Percentiles rank a stretch among this genome's conserved stretches.
These are phyloP conservation scores for Neodiprion lecontei DNA, from an alignment of 1,140 invertebrate genomes.

Conservation along the genomic window DNA sequence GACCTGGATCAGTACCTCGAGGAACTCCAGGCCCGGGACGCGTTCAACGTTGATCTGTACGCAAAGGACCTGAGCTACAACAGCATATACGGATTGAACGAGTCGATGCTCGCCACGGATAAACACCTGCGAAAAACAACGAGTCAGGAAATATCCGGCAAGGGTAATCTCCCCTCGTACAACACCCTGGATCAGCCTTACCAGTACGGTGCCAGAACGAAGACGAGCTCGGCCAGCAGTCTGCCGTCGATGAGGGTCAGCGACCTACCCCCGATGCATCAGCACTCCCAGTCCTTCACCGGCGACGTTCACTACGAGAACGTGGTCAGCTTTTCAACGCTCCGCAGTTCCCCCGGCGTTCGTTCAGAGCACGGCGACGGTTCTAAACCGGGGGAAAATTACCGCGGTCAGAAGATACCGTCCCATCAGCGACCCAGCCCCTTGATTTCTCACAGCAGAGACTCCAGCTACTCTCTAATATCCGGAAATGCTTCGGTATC, in stretches of 20 bases:
- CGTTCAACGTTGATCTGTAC: conserved; percentile 54
- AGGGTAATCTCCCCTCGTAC: conserved; percentile 23
- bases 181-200: conserved; percentile 41
- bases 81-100: conserved; percentile 52
- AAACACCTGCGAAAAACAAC: conserved; percentile 45
- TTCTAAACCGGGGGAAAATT: conserved; percentile 25
- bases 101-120: conserved; percentile 47
- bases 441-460: conserved; percentile 38
- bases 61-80: conserved; percentile 53
- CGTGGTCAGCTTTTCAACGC: conserved; percentile 47
- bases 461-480: conserved; percentile 44
- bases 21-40: conserved; percentile 65
- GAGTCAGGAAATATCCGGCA: conserved; percentile 39
- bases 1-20: conserved; percentile 73
- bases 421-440: conserved; percentile 19
- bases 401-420: conserved; percentile 24
- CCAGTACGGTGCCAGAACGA: conserved; percentile 39
- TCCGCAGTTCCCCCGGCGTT: conserved; percentile 35
- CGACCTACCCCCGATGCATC: conserved; percentile 47
- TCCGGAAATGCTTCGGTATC: conserved; percentile 30
- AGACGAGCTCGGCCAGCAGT: conserved; percentile 55
- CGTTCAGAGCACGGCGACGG: conserved; percentile 21
- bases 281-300: conserved; percentile 56
- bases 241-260: conserved; percentile 56
- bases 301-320: conserved; percentile 57